phyloP scores from a whole-genome alignment of 2,797 vertebrate genomes.

The Tenualosa ilisha region DNA sequence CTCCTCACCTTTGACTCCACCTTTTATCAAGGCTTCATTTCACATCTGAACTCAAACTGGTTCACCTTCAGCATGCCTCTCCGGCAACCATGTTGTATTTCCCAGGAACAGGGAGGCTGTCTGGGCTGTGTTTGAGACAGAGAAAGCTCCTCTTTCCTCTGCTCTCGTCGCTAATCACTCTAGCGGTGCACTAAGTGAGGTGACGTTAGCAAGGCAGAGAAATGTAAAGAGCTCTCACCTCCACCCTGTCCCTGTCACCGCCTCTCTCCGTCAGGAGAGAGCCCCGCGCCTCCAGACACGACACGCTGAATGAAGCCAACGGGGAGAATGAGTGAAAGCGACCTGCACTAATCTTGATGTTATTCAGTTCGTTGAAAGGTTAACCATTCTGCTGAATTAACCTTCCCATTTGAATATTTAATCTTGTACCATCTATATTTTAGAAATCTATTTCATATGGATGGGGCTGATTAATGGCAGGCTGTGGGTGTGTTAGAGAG shows the following conservation, averaged over 20 bases:
- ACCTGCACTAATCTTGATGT: constrained; percentile 33
- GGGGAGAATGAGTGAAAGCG: constrained; percentile 36
- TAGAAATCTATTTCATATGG: constrained; percentile 43
- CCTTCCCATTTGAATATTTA: constrained; percentile 46
- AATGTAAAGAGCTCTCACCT: constrained; percentile 11
- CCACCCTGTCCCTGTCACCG: constrained; percentile 24
- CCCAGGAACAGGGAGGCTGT: neutral
- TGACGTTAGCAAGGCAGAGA: constrained; percentile 1
- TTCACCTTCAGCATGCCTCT: neutral
- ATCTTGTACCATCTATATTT: constrained; percentile 48
- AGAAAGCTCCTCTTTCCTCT: neutral
- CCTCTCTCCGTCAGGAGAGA: neutral
- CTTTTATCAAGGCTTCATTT: neutral
- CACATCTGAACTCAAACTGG: neutral
- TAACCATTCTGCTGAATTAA: constrained; percentile 46
- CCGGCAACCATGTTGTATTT: constrained; percentile 7
- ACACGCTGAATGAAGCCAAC: constrained; percentile 26
- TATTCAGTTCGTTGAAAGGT: constrained; percentile 40
- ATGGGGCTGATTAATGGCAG: constrained; percentile 39
- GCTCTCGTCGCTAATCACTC: constrained; percentile 23
- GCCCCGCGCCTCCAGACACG: constrained; percentile 1
- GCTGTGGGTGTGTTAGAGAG: constrained; percentile 11
- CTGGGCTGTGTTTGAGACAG: neutral
- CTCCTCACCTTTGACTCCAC: neutral
- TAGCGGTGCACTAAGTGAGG: neutral